phyloP scores from a whole-genome alignment of 2,113 vertebrate species.

The Fukomys damarensis region DNA sequence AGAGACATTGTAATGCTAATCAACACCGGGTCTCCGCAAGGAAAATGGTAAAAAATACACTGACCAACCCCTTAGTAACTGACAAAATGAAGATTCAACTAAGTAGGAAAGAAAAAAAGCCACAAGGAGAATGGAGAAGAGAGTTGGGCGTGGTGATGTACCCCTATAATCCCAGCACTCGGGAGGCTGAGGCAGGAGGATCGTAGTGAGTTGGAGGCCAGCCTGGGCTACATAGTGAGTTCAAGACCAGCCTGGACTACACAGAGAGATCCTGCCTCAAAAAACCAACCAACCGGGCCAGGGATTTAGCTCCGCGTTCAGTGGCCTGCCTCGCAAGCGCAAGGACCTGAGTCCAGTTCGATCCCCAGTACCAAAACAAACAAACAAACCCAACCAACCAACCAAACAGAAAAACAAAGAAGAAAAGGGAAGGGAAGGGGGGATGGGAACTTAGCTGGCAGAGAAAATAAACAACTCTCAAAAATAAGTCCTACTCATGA shows the following conservation, averaged over 20 bases:
- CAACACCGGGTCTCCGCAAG: not conserved
- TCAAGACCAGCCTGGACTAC: not conserved
- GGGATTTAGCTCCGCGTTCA: too few species aligned
- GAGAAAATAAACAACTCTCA: not conserved
- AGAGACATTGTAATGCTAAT: not conserved
- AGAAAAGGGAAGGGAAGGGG: too few species aligned
- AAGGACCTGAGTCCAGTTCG: too few species aligned
- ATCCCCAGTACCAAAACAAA: too few species aligned
- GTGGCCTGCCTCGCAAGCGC: too few species aligned
- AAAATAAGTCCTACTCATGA: not conserved
- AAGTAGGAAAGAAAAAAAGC: not conserved
- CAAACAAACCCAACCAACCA: too few species aligned
- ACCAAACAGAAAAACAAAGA: too few species aligned
- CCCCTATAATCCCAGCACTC: not conserved
- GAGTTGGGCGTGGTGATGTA: not conserved
- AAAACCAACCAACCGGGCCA: not conserved
- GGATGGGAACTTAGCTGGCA: not conserved
- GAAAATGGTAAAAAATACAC: not conserved
- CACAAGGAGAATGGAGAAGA: not conserved
- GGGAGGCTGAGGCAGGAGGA: not conserved
- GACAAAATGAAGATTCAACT: not conserved
- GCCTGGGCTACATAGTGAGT: not conserved
- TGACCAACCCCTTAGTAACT: not conserved
- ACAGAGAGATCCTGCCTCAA: not conserved
- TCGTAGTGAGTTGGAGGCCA: not conserved